A percentile compares a stretch with the other conserved stretches of the same genome.
These are phyloP conservation scores for Spicauda simplicius DNA, from an alignment of 2,888 invertebrate species.

Conservation along the genomic window DNA sequence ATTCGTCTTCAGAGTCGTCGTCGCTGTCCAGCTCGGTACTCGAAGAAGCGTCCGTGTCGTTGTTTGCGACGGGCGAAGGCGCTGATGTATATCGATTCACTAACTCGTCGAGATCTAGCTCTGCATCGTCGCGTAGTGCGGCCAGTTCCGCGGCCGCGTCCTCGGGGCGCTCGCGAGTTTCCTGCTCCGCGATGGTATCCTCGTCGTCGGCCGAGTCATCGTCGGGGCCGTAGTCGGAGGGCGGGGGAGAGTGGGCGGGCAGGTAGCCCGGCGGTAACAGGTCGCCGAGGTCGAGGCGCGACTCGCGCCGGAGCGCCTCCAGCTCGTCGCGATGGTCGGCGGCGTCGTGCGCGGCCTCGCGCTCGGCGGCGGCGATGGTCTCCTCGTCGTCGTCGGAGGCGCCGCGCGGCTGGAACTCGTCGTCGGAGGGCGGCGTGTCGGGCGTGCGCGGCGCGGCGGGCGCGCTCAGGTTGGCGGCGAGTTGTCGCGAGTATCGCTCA, in stretches of 20 bases:
- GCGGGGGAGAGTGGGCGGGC: conserved; percentile 85
- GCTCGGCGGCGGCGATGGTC: conserved; percentile 95
- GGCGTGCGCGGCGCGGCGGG: conserved; percentile 46
- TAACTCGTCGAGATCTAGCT: conserved; percentile 92
- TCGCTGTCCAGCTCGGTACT: conserved; percentile 42
- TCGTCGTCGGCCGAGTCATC: conserved; percentile 88
- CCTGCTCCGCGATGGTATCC: conserved; percentile 71
- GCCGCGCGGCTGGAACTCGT: conserved; percentile 92
- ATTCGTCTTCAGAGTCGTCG: conserved; percentile 40
- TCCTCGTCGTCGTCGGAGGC: conserved; percentile 95
- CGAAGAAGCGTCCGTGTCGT: conserved; percentile 35
- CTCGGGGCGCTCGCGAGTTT: conserved; percentile 87
- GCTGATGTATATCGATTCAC: conserved; percentile 87
- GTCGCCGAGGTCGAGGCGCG: conserved; percentile 94
- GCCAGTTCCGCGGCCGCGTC: conserved; percentile 88
- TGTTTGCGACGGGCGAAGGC: conserved; percentile 37
- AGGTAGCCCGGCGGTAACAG: conserved; percentile 94
- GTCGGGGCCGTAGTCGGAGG: conserved; percentile 90
- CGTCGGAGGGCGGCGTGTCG: conserved; percentile 71
- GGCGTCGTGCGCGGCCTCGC: conserved; percentile 85
- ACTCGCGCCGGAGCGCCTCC: conserved; percentile 94
- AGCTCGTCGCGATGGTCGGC: conserved; percentile 89
- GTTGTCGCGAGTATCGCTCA: conserved; percentile 96
- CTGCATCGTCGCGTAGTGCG: conserved; percentile 91
- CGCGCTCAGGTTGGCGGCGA: conserved; percentile 91